Evolutionary conservation across 1,140 invertebrate genomes (phyloP).

Genomic region (Leucophenga varia): DNA sequence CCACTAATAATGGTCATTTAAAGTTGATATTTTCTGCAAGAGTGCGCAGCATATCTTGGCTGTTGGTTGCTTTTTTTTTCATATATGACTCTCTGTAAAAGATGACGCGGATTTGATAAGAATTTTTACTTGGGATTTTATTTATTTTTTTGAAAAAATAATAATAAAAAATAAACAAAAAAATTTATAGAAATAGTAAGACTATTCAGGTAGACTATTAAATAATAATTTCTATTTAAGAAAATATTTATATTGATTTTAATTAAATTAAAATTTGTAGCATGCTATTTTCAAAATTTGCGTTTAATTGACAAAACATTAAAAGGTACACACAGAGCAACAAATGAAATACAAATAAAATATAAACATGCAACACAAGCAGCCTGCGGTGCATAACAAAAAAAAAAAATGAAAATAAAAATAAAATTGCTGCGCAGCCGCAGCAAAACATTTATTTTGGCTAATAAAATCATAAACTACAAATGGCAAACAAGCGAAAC

Average conservation of each 20-base stretch:
- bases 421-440: slow-evolving; percentile 4
- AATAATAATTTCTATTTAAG: no score
- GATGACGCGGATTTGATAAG: slow-evolving; percentile 44
- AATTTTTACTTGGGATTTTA: neutral
- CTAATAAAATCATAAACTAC: slow-evolving; percentile 53
- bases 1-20: slow-evolving; percentile 53
- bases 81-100: slow-evolving; percentile 17
- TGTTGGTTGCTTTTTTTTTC: neutral
- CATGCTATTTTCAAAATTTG: slow-evolving; percentile 50
- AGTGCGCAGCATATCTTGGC: neutral
- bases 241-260: no score
- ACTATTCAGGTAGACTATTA: no score
- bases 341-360: slow-evolving; percentile 5
- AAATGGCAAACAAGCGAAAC: slow-evolving; percentile 44
- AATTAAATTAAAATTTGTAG: slow-evolving; percentile 33
- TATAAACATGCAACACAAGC: slow-evolving; percentile 12
- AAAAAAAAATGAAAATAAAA: slow-evolving; percentile 4
- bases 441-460: slow-evolving; percentile 27
- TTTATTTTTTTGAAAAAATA: no score
- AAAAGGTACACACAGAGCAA: slow-evolving; percentile 6
- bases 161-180: no score
- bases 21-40: slow-evolving; percentile 27
- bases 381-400: neutral
- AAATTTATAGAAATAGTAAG: no score
- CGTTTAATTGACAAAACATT: slow-evolving; percentile 53